A percentile compares a stretch with the other conserved stretches of the same genome.
phyloP scores from a whole-genome alignment of 2,113 vertebrate species.

The Galemys pyrenaicus region DNA sequence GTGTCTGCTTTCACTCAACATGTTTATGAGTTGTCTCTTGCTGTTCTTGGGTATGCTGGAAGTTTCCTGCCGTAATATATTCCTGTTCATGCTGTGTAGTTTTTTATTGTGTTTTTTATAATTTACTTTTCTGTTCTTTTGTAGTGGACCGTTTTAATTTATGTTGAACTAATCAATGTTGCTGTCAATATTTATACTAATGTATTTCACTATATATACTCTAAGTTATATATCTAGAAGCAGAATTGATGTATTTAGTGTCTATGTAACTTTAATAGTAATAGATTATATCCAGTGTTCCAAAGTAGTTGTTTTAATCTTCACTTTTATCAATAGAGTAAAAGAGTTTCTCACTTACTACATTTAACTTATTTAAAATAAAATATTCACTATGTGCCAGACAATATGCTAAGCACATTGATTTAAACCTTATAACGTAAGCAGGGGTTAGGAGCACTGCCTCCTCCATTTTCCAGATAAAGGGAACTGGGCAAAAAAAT shows the following conservation, averaged over 20 bases:
- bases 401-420: background rate
- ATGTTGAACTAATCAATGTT: constrained; percentile 26
- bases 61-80: constrained; percentile 40
- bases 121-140: constrained; percentile 43
- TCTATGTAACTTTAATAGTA: constrained; percentile 28
- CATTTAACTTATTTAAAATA: constrained; percentile 47
- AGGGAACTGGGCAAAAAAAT: too few species aligned
- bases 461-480: too few species aligned
- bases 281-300: constrained; percentile 2
- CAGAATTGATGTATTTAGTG: background rate
- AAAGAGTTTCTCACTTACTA: background rate
- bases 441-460: too few species aligned
- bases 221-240: background rate
- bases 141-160: constrained; percentile 6
- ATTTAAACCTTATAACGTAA: background rate
- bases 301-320: background rate
- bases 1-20: constrained; percentile 25
- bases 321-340: background rate
- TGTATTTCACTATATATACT: background rate
- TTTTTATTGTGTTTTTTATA: constrained; percentile 44
- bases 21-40: background rate
- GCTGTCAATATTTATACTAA: constrained; percentile 53
- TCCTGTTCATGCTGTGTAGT: constrained; percentile 23
- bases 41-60: background rate
- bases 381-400: background rate